A percentile compares a stretch with the other conserved stretches of the same genome.
phyloP scores from a whole-genome alignment of 2,797 vertebrate genomes.

The Falco columbarius region DNA sequence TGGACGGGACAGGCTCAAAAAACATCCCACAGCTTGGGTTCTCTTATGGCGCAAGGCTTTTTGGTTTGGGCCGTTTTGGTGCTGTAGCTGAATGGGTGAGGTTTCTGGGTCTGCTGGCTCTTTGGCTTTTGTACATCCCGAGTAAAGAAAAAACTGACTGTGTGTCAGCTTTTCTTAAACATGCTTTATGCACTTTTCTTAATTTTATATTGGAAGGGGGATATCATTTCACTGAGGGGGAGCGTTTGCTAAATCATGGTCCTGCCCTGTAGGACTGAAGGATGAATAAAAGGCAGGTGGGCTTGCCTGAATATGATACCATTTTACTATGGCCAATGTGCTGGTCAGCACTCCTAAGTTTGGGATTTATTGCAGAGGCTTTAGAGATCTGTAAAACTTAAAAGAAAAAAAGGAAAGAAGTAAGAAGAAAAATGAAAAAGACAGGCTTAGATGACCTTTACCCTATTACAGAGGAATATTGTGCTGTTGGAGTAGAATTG shows the following conservation, averaged over 20 bases:
- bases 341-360: not conserved
- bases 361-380: not conserved
- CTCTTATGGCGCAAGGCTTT: not conserved
- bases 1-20: not conserved
- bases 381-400: not conserved
- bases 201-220: not conserved
- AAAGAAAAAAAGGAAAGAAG: too few relatives aligned
- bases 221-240: not conserved
- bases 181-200: not conserved
- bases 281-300: not conserved
- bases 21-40: not conserved
- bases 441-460: not conserved
- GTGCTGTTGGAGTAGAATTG: not conserved
- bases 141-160: not conserved
- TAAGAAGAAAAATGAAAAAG: fast-evolving
- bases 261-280: not conserved
- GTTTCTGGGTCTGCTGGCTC: not conserved
- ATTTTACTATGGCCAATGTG: not conserved
- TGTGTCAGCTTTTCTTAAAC: not conserved
- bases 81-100: not conserved
- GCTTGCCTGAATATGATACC: not conserved
- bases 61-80: not conserved
- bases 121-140: not conserved
- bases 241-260: not conserved
- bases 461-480: not conserved